Base-by-base conservation (phyloP, 2,797 vertebrate species). In the Enoplosus armatus region DNA sequence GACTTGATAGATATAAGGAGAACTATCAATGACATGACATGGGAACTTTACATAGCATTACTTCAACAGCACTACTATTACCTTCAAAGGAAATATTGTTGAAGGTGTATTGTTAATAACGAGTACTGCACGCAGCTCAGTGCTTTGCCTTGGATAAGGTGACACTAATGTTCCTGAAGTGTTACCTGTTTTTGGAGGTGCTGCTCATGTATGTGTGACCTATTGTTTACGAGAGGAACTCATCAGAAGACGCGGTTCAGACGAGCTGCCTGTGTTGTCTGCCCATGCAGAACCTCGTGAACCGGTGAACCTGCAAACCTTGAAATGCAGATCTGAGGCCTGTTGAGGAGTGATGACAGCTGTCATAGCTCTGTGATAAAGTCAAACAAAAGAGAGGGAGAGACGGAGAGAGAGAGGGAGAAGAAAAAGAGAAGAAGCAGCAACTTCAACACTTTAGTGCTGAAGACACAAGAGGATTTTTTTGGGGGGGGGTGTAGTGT, bases 281-380 rank as follows among this genome's bases (percentile, higher is more conserved):
- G 85, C 83, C 88, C 90, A 68, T 82, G 91, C 91, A 91, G 86
- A 93, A 94, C 80, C 89, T 87, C 22, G 86, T 88, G 88, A 93
- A 91, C 89, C 74, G 70, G 74, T 85, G 86, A 93, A 93, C 93
- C 92, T 91, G 79, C 91, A 90, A 91, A 95, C 91, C 93, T 94
- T 94, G 93, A 94, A 93, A 92, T 87, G 90, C 92, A 95, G 94
- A 96, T 95, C 94, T 93, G 91, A 95, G 90, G 89, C 89, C 85
- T 87, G 86, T 90, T 87, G 92, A 92, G 89, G 89, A 91, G 91
- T 80, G 94, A 93, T 94, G 95, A 94, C 95, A 96, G 95, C 95
- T 95, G 95, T 95, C 95, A 95, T 83, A 83, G 87, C 91, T 85
- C 78, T 74, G 81, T 85, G 84, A 91, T 92, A 88, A 92, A 92